phyloP scores from a whole-genome alignment of 2,888 invertebrate genomes.

The Pollenia griseotomentosa region DNA sequence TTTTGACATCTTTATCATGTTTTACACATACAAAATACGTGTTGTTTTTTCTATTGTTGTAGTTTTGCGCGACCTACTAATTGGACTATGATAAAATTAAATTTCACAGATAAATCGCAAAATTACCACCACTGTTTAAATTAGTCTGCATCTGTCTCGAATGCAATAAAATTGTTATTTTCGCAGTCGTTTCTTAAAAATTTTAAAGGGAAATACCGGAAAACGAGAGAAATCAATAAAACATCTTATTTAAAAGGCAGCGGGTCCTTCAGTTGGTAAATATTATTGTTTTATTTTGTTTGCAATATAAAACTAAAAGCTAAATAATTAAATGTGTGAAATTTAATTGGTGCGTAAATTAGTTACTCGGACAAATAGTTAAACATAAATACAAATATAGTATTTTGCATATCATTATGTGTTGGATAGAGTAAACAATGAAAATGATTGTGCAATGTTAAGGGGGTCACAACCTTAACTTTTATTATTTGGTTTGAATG shows the following conservation, averaged over 20 bases:
- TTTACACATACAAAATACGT: too few species aligned
- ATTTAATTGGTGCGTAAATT: background rate
- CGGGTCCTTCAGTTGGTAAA: constrained; percentile 50
- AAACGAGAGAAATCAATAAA: constrained; percentile 58
- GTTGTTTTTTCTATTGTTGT: too few species aligned
- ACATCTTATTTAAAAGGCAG: constrained; percentile 2
- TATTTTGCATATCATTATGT: constrained; percentile 21
- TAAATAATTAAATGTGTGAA: constrained; percentile 4
- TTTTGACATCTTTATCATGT: too few species aligned
- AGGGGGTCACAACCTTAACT: constrained; percentile 58
- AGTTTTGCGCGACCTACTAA: too few species aligned
- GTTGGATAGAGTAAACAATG: constrained; percentile 41
- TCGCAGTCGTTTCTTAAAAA: constrained; percentile 14
- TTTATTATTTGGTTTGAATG: constrained; percentile 8
- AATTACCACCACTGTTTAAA: constrained; percentile 14
- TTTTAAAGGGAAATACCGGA: constrained; percentile 5
- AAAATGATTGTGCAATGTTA: constrained; percentile 61
- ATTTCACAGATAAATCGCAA: constrained; percentile 5
- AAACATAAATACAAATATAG: background rate
- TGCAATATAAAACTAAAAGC: background rate
- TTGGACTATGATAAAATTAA: too few species aligned
- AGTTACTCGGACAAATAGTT: background rate
- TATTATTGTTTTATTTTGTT: constrained; percentile 38
- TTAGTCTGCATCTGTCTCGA: constrained; percentile 23
- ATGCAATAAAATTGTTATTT: constrained; percentile 39